Evolutionary conservation across 2,113 vertebrate genomes (phyloP), one percentile per base, ranked within the genome.

Genomic region (Bubo scandiacus): DNA sequence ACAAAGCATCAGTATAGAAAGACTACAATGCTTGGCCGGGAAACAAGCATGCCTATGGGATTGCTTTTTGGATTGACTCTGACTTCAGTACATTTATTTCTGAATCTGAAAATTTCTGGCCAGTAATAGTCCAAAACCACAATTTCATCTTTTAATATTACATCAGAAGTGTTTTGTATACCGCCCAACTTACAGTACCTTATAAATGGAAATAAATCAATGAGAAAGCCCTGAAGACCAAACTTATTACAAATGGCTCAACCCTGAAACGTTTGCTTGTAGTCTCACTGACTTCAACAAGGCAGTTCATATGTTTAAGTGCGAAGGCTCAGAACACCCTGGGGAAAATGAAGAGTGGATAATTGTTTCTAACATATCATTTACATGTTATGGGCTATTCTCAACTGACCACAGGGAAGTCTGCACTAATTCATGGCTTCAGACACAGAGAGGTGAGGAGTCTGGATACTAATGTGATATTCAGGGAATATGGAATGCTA

Each of bases 71-170:
- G 86, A 94, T 79, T 90, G 70, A 77, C 73, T 85, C 61, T 90
- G 81, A 75, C 54, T 94, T 89, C 49, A 80, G 54, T 49, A 16
- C 54, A 86, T 75, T 87, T 74, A 78, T 90, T 95, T 90, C 51
- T 90, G 74, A 86, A 36, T 77, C 65, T 70, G 52, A 88, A 83
- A 32, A 79, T 78, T 94, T 90, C 55, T 73, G 78, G 51, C 27
- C 82, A 70, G 26, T 61, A 55, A 54, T 21, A 88, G 38, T 85
- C 32, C 45, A 82, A 96, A 95, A 9, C 22, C 74, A 94, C 45
- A 89, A 68, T 95, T 91, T 95, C 36, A 67, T 90, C n/a, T 85
- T 91, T 58, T 85, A 90, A 43, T 92, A 80, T 91, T 87, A 58
- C 45, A 72, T 92, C 81, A 73, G 62, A 88, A 85, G 14, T 66